Evolutionary conservation across 1,140 invertebrate genomes (phyloP).

Genomic region (Littorina saxatilis): DNA sequence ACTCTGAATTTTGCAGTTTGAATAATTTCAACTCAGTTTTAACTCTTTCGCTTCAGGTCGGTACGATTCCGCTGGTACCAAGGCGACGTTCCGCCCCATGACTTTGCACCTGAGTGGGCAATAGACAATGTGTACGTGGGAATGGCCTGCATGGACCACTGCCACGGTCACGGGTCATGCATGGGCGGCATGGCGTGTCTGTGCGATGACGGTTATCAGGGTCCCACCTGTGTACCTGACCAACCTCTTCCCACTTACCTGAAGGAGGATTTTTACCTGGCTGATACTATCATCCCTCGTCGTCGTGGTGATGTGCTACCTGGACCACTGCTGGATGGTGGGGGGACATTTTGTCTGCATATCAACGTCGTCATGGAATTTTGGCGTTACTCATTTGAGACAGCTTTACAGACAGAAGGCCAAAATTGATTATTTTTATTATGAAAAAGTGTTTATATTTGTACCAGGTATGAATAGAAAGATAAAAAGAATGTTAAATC

Average conservation of each 20-base stretch:
- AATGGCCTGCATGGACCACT: slow-evolving; percentile 75
- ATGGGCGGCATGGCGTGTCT: slow-evolving; percentile 70
- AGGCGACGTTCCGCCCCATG: slow-evolving; percentile 67
- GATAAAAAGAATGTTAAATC: no score
- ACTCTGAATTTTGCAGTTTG: no score
- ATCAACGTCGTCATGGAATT: no score
- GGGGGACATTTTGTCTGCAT: no score
- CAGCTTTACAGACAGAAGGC: no score
- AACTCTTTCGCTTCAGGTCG: slow-evolving; percentile 49
- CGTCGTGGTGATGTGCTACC: slow-evolving; percentile 29
- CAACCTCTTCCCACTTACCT: slow-evolving; percentile 65
- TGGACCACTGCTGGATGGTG: slow-evolving; percentile 38
- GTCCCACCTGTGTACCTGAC: slow-evolving; percentile 66
- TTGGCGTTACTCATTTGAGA: no score
- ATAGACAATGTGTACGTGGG: slow-evolving; percentile 77
- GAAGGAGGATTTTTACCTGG: slow-evolving; percentile 72
- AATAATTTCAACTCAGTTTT: neutral
- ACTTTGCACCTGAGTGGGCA: slow-evolving; percentile 75
- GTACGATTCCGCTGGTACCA: slow-evolving; percentile 77
- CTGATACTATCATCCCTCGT: slow-evolving; percentile 29
- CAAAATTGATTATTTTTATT: no score
- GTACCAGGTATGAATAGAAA: no score
- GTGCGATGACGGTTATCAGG: slow-evolving; percentile 74
- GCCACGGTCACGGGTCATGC: slow-evolving; percentile 76
- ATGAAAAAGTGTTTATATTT: no score